A percentile compares a stretch with the other conserved stretches of the same genome.
phyloP scores from a whole-genome alignment of 2,113 vertebrate species.

The Nasalis larvatus region DNA sequence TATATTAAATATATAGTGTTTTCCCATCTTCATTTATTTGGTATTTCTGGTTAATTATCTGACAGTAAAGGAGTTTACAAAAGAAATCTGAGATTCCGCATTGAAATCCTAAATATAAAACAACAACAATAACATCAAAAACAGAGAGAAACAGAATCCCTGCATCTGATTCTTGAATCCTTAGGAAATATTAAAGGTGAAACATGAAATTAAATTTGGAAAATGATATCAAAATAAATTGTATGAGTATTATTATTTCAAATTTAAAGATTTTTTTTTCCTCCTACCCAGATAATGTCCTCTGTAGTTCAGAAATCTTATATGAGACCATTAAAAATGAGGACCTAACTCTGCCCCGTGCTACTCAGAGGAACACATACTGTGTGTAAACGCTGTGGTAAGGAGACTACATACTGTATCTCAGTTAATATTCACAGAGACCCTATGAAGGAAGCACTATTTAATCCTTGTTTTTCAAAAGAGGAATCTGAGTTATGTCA shows the following conservation, averaged over 20 bases:
- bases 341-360: neutral
- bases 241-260: neutral
- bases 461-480: neutral
- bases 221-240: neutral
- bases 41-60: neutral
- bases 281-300: neutral
- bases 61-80: neutral
- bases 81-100: neutral
- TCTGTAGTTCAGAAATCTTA: neutral
- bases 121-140: too few relatives aligned
- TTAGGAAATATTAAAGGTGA: neutral
- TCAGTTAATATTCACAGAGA: neutral
- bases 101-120: too few relatives aligned
- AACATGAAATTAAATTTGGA: neutral
- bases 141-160: neutral
- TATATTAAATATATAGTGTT: neutral
- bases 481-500: neutral
- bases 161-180: neutral
- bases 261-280: neutral
- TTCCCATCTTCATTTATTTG: neutral
- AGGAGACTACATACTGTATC: fast-evolving
- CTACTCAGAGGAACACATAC: neutral
- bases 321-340: neutral
- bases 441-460: too few relatives aligned
- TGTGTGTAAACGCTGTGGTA: neutral